Evolutionary conservation across 2,113 vertebrate species (phyloP).

Genomic region (Corynorhinus townsendii): DNA sequence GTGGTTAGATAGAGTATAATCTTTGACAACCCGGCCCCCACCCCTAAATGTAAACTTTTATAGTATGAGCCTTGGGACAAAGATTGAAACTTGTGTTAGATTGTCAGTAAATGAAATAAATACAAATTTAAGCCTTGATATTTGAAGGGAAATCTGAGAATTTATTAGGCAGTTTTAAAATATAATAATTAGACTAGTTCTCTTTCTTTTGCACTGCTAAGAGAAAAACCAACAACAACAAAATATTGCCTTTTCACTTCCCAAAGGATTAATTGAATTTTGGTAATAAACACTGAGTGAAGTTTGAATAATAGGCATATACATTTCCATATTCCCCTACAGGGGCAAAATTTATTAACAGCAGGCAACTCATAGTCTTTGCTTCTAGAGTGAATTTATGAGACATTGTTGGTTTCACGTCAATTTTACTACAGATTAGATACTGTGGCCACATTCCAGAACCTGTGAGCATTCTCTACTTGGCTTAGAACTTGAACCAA

Average conservation of each 20-base stretch:
- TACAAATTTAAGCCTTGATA: neutral
- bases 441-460: conserved; percentile 55
- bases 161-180: conserved; percentile 15
- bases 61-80: neutral
- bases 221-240: neutral
- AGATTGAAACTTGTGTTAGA: neutral
- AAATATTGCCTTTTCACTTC: conserved; percentile 49
- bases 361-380: conserved; percentile 68
- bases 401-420: conserved; percentile 67
- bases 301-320: conserved; percentile 53
- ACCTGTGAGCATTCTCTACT: neutral
- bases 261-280: conserved; percentile 69
- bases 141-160: neutral
- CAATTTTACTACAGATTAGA: conserved; percentile 65
- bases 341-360: conserved; percentile 70
- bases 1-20: neutral
- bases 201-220: conserved; percentile 15
- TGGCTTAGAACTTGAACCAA: neutral
- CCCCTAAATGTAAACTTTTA: neutral
- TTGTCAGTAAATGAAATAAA: conserved; percentile 22
- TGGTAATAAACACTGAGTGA: conserved; percentile 61
- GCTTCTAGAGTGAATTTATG: conserved; percentile 73
- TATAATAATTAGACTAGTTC: neutral
- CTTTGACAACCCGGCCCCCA: neutral
- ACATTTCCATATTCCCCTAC: neutral